phyloP scores from a whole-genome alignment of 2,797 vertebrate species.

The Enteromius thamalakanensis region DNA sequence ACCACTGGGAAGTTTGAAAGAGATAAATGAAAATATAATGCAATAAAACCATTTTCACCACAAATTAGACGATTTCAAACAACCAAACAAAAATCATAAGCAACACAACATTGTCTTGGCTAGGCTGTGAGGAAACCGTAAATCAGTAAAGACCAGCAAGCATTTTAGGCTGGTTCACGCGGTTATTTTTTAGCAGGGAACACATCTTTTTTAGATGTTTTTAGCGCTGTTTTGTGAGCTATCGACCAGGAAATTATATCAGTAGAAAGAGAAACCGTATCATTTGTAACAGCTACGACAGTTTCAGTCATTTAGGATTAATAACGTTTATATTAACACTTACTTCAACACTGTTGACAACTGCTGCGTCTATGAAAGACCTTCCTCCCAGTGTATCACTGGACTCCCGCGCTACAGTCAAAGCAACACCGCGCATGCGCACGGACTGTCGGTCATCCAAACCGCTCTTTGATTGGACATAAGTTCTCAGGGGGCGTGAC shows the following conservation, averaged over 20 bases:
- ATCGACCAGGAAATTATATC: neutral
- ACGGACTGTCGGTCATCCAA: accelerated
- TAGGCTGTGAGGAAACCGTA: neutral
- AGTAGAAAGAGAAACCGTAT: neutral
- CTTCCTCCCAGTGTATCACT: conserved; percentile 35
- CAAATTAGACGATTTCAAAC: neutral
- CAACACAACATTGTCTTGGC: neutral
- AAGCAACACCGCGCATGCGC: conserved; percentile 66
- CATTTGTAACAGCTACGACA: neutral
- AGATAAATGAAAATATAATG: conserved; percentile 8
- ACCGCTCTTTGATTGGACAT: conserved; percentile 65
- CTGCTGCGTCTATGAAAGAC: neutral
- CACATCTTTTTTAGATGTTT: neutral
- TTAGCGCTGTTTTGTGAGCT: neutral
- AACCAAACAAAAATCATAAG: neutral
- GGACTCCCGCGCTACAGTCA: conserved; percentile 71
- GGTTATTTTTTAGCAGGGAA: neutral
- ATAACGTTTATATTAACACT: neutral
- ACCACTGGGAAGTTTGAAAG: neutral
- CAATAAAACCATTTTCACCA: neutral
- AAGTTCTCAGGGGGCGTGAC: conserved; percentile 67
- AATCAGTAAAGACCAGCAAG: neutral
- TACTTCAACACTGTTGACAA: conserved; percentile 33
- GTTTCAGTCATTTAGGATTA: neutral
- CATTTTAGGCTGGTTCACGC: neutral